Percentiles rank a stretch among this genome's conserved stretches.
Evolutionary conservation across 2,113 vertebrate genomes (phyloP).

Genomic region (Lycaon pictus): DNA sequence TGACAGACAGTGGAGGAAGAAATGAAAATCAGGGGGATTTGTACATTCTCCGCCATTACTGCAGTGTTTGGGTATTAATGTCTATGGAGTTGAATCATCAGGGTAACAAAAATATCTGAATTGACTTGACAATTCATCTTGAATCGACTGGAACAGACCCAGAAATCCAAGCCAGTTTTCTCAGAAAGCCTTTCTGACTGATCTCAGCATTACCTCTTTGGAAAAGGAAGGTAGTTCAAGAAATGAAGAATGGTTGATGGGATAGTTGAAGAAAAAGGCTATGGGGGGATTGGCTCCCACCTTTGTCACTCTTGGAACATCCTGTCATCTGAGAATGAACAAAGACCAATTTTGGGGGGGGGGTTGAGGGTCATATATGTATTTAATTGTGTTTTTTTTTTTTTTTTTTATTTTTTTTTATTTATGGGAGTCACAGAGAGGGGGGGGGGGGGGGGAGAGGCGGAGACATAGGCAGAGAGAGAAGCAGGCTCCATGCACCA

Average conservation of each 20-base stretch:
- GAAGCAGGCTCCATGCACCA: no score
- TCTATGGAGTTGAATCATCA: neutral
- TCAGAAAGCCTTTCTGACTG: conserved; percentile 94
- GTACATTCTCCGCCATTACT: neutral
- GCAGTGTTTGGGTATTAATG: neutral
- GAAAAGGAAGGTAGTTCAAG: conserved; percentile 69
- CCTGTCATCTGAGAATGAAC: conserved; percentile 64
- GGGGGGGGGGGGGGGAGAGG: no score
- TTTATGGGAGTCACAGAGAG: no score
- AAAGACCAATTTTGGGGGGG: conserved; percentile 33
- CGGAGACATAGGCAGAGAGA: no score
- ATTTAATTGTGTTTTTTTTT: conserved; percentile 78
- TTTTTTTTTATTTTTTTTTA: no score
- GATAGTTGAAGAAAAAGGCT: conserved; percentile 60
- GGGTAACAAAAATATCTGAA: neutral
- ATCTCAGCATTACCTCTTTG: conserved; percentile 59
- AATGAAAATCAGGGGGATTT: neutral
- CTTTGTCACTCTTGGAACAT: neutral
- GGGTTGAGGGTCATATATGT: conserved; percentile 1
- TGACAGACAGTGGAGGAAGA: neutral
- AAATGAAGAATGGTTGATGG: conserved; percentile 62
- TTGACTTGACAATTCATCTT: conserved; percentile 92
- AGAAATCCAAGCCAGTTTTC: conserved; percentile 92
- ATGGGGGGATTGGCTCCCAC: neutral
- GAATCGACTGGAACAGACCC: conserved; percentile 97